Evolutionary conservation across 2,797 vertebrate genomes (phyloP).

Genomic region (Gymnocypris eckloni): DNA sequence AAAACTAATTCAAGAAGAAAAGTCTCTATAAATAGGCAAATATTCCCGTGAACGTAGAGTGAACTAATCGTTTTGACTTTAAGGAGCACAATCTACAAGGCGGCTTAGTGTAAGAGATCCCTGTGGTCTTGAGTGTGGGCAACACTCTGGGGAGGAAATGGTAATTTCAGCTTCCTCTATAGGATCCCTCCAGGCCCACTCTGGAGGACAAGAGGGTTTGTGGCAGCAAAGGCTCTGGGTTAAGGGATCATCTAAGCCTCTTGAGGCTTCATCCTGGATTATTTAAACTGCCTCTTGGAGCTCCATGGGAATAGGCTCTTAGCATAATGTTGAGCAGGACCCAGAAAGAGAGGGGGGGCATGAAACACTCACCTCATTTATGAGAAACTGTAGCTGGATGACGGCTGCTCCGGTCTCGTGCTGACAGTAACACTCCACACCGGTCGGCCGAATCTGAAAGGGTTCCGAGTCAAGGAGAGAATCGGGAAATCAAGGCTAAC

Average conservation of each 20-base stretch:
- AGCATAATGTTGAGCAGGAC: constrained; percentile 11
- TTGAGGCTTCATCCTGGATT: constrained; percentile 45
- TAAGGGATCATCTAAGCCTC: constrained; percentile 46
- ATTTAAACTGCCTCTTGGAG: constrained; percentile 37
- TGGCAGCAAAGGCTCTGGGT: constrained; percentile 40
- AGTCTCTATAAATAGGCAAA: neutral
- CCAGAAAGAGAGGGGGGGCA: neutral
- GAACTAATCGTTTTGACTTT: constrained; percentile 33
- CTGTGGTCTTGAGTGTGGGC: constrained; percentile 41
- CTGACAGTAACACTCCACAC: constrained; percentile 97
- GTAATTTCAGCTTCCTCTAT: constrained; percentile 42
- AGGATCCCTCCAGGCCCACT: constrained; percentile 48
- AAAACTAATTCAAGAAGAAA: neutral
- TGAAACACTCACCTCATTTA: constrained; percentile 89
- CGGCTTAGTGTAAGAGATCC: constrained; percentile 48
- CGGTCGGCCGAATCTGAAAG: constrained; percentile 91
- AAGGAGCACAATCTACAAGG: constrained; percentile 16
- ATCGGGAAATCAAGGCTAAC: neutral
- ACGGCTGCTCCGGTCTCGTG: constrained; percentile 94
- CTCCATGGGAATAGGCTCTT: constrained; percentile 12
- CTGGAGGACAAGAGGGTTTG: constrained; percentile 50
- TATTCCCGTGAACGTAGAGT: neutral
- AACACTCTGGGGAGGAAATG: constrained; percentile 37
- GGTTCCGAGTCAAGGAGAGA: constrained; percentile 83
- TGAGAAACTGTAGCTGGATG: constrained; percentile 98